A percentile compares a stretch with the other conserved stretches of the same genome.
phyloP scores from a whole-genome alignment of 1,140 invertebrate genomes.

The Macrocentrus cingulum region DNA sequence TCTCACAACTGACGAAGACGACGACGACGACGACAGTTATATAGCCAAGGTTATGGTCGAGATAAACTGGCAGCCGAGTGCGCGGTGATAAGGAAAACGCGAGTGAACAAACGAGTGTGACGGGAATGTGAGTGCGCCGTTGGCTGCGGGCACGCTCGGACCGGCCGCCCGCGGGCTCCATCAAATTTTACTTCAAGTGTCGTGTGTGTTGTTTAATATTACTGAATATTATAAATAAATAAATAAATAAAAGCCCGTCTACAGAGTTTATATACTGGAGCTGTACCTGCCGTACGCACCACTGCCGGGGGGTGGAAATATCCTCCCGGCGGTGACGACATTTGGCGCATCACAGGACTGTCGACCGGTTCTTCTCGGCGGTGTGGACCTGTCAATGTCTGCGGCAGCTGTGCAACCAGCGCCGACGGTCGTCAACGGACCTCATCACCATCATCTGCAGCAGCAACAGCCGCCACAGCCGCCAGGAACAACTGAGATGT shows the following conservation, averaged over 20 bases:
- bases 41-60: slow-evolving; percentile 48
- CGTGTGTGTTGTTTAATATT: no score
- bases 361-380: slow-evolving; percentile 47
- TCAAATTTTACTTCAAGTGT: no score
- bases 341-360: slow-evolving; percentile 42
- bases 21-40: no score
- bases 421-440: slow-evolving; percentile 16
- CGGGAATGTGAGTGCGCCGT: slow-evolving; percentile 32
- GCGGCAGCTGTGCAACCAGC: slow-evolving; percentile 36
- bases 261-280: slow-evolving; percentile 60
- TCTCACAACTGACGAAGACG: background rate
- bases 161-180: slow-evolving; percentile 21
- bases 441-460: slow-evolving; percentile 39
- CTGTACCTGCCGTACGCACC: slow-evolving; percentile 58
- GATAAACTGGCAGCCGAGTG: slow-evolving; percentile 42
- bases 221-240: no score
- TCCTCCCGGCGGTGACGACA: slow-evolving; percentile 54
- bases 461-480: no score
- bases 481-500: slow-evolving; percentile 43
- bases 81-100: slow-evolving; percentile 38
- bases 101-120: slow-evolving; percentile 20
- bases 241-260: no score
- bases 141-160: slow-evolving; percentile 36
- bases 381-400: slow-evolving; percentile 56
- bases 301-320: slow-evolving; percentile 55